A percentile compares a stretch with the other conserved stretches of the same genome.
Evolutionary conservation across 2,113 vertebrate genomes (phyloP).

Genomic region (Eptesicus fuscus): DNA sequence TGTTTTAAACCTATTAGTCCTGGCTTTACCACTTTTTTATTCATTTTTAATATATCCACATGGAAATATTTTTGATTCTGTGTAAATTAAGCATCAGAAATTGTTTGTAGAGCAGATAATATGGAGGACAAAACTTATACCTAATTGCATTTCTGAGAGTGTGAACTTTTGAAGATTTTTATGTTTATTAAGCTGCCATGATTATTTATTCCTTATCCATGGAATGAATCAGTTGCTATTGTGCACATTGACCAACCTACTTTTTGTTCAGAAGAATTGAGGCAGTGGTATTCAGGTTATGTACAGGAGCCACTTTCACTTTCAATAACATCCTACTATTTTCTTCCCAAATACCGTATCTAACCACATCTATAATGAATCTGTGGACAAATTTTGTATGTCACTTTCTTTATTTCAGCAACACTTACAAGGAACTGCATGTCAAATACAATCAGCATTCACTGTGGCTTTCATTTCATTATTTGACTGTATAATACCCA

Average conservation of each 20-base stretch:
- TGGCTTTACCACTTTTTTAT: neutral
- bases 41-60: constrained; percentile 17
- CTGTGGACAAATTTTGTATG: constrained; percentile 56
- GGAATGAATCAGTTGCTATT: neutral
- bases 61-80: neutral
- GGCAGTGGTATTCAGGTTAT: neutral
- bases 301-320: constrained; percentile 21
- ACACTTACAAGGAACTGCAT: constrained; percentile 66
- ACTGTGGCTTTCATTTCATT: constrained; percentile 74
- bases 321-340: constrained; percentile 50
- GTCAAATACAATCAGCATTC: constrained; percentile 70
- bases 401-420: constrained; percentile 67
- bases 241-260: neutral
- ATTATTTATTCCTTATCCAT: neutral
- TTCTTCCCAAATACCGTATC: constrained; percentile 25
- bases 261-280: neutral
- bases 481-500: constrained; percentile 63
- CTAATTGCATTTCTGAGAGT: constrained; percentile 8
- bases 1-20: neutral
- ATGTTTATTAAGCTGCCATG: neutral
- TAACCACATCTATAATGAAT: constrained; percentile 25
- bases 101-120: neutral
- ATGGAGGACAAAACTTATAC: neutral
- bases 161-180: constrained; percentile 12
- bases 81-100: neutral